Percentiles rank a stretch among this genome's conserved stretches.
Conservation (phyloP, 2,797 vertebrate species). For the Ptychobarbus kaznakovi region DNA sequence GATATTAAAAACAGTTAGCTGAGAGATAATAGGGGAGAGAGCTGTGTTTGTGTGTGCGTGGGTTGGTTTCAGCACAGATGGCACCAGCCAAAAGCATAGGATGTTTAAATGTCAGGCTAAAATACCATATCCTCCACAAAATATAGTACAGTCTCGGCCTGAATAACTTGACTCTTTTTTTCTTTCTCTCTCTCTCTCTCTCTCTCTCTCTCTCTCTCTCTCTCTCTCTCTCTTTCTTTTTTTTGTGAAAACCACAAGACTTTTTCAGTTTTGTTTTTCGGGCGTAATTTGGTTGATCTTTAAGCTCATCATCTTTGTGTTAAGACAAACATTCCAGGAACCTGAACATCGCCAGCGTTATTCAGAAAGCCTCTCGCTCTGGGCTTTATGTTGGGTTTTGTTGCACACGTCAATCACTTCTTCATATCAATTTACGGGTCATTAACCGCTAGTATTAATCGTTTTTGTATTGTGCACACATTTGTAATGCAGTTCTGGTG, state of each 20-base stretch:
- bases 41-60: slow-evolving; percentile 44
- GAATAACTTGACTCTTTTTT: slow-evolving; percentile 58
- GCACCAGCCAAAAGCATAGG: slow-evolving; percentile 61
- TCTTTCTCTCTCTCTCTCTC: neutral
- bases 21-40: slow-evolving; percentile 35
- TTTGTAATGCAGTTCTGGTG: neutral
- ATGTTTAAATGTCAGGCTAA: slow-evolving; percentile 69
- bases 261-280: slow-evolving; percentile 94
- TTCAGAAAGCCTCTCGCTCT: slow-evolving; percentile 22
- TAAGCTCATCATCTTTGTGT: slow-evolving; percentile 60
- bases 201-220: neutral
- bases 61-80: slow-evolving; percentile 62
- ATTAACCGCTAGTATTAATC: neutral
- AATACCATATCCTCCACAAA: slow-evolving; percentile 61
- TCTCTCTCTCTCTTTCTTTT: slow-evolving; percentile 5
- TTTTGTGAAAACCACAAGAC: slow-evolving; percentile 83
- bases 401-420: neutral
- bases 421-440: neutral
- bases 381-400: neutral
- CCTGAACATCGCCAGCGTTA: slow-evolving; percentile 14
- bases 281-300: slow-evolving; percentile 68
- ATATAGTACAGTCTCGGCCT: slow-evolving; percentile 52
- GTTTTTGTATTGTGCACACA: neutral
- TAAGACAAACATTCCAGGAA: slow-evolving; percentile 61
- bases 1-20: slow-evolving; percentile 31